Evolutionary conservation across 2,113 vertebrate genomes (phyloP).

Genomic region (Prinia subflava): DNA sequence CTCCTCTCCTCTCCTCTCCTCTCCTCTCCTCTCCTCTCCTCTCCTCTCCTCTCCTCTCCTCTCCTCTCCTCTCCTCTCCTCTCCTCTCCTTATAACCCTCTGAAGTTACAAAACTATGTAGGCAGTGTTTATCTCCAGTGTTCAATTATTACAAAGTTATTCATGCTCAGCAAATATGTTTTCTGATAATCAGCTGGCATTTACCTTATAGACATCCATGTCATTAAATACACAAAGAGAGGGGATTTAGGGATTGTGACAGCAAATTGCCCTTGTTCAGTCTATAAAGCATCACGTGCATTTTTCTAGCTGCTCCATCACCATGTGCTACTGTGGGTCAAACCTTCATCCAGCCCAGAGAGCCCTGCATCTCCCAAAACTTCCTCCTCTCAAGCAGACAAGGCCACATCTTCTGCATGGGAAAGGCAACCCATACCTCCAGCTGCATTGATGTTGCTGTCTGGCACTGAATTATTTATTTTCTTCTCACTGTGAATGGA

Average conservation of each 20-base stretch:
- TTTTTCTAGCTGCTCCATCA: neutral
- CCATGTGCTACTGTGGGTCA: neutral
- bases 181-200: conserved; percentile 67
- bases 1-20: no score
- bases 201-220: conserved; percentile 62
- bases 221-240: conserved; percentile 47
- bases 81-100: neutral
- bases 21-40: no score
- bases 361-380: neutral
- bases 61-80: no score
- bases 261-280: neutral
- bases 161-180: conserved; percentile 41
- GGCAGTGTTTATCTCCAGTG: conserved; percentile 14
- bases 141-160: conserved; percentile 39
- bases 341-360: neutral
- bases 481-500: conserved; percentile 41
- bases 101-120: neutral
- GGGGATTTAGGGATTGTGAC: conserved; percentile 44
- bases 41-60: no score
- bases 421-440: neutral
- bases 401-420: neutral
- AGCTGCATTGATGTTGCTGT: neutral
- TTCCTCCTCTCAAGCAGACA: neutral
- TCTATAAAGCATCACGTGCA: neutral
- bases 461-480: conserved; percentile 62